Evolutionary conservation across 1,140 invertebrate genomes (phyloP).

Genomic region (Rhysida immarginata): DNA sequence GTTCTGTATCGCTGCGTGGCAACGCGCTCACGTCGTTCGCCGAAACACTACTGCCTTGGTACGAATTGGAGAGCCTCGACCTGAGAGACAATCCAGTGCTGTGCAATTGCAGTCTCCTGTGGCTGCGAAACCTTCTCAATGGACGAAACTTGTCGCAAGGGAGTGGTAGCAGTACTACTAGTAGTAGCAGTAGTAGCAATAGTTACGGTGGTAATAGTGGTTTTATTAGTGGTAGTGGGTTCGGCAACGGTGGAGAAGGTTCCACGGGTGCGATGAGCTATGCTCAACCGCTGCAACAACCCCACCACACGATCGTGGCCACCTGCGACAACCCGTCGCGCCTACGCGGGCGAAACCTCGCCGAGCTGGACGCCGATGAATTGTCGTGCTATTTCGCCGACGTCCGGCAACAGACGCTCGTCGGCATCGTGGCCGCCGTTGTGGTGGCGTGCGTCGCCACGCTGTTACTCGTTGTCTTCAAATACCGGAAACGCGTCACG

Average conservation of each 20-base stretch:
- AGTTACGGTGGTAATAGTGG: not conserved
- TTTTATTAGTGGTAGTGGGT: not conserved
- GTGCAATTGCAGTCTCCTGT: slow-evolving; percentile 63
- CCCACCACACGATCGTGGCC: no score
- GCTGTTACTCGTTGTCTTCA: slow-evolving; percentile 52
- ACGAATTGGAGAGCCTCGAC: slow-evolving; percentile 54
- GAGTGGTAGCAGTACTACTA: no score
- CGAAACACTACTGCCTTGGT: slow-evolving; percentile 59
- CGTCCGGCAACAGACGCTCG: slow-evolving; percentile 54
- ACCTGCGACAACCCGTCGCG: slow-evolving; percentile 50
- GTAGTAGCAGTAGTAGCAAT: slow-evolving; percentile 3
- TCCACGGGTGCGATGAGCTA: no score
- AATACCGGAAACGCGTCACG: slow-evolving; percentile 50
- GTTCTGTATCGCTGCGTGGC: slow-evolving; percentile 52
- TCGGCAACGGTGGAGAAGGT: not conserved
- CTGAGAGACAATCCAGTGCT: slow-evolving; percentile 64
- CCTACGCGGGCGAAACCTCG: slow-evolving; percentile 48
- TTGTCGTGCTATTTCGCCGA: slow-evolving; percentile 61
- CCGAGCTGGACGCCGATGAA: slow-evolving; percentile 50
- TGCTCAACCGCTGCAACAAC: no score
- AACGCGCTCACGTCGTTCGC: slow-evolving; percentile 56
- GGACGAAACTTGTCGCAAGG: slow-evolving; percentile 7
- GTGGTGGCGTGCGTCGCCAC: slow-evolving; percentile 48
- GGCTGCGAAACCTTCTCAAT: slow-evolving; percentile 48
- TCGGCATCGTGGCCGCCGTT: slow-evolving; percentile 49